Conservation (phyloP, 2,797 vertebrate genomes). For the Mastacembelus armatus region DNA sequence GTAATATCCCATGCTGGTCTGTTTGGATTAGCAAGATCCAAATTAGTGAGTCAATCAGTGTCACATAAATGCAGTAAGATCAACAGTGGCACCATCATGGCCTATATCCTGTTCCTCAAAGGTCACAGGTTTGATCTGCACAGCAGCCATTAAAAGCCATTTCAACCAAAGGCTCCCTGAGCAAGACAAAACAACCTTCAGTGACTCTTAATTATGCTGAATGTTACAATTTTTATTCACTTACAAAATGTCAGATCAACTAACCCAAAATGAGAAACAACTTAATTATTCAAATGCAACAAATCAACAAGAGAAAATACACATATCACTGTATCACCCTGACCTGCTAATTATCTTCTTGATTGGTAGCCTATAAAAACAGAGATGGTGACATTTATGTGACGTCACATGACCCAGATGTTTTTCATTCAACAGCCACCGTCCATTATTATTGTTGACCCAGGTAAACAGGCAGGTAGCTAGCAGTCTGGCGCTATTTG, state of each 20-base stretch:
- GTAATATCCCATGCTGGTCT: constrained; percentile 51
- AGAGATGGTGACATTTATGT: too few species aligned
- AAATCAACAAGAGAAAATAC: neutral
- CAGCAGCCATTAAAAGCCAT: constrained; percentile 2
- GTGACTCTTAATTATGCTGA: neutral
- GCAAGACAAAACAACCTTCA: neutral
- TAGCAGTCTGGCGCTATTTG: constrained; percentile 51
- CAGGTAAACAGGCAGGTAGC: neutral
- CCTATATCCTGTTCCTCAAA: constrained; percentile 25
- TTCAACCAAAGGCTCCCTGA: neutral
- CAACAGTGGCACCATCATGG: constrained; percentile 16
- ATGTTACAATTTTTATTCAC: constrained; percentile 9
- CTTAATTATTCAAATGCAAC: neutral
- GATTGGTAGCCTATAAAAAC: too few species aligned
- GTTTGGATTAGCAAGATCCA: constrained; percentile 58
- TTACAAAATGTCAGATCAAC: too few species aligned
- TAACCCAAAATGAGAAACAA: too few species aligned
- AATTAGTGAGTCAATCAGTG: constrained; percentile 45
- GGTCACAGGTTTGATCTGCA: constrained; percentile 35
- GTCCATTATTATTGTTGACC: too few species aligned
- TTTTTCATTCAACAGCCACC: too few species aligned
- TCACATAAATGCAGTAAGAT: constrained; percentile 75
- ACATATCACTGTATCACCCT: too few species aligned
- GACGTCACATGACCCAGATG: too few species aligned
- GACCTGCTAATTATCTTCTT: too few species aligned